Conservation (phyloP, 2,113 vertebrate genomes). For the Calypte anna region DNA sequence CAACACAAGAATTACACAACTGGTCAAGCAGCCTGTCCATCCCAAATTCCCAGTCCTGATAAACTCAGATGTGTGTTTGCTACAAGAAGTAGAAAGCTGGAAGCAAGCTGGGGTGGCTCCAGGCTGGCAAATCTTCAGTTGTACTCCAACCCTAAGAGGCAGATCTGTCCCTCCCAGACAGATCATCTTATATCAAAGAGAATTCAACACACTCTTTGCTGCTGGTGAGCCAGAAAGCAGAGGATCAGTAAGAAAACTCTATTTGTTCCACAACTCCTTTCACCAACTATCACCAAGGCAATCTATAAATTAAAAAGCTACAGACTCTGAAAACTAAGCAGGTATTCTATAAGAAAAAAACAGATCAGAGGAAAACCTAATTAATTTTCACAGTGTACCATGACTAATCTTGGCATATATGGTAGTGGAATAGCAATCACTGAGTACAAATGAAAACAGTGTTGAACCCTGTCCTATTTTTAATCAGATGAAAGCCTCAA, state of each 20-base stretch:
- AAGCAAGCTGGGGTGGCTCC: not conserved
- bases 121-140: not conserved
- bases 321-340: not conserved
- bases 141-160: not conserved
- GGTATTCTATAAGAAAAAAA: conserved; percentile 19
- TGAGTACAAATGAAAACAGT: conserved; percentile 16
- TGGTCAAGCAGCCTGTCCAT: not conserved
- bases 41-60: not conserved
- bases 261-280: not conserved
- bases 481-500: conserved; percentile 57
- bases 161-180: not conserved
- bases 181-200: not conserved
- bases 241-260: not conserved
- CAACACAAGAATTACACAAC: not conserved
- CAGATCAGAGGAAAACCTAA: conserved; percentile 61
- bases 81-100: not conserved
- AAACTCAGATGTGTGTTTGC: not conserved
- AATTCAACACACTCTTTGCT: not conserved
- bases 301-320: not conserved
- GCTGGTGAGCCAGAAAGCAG: conserved; percentile 3
- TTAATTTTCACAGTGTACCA: conserved; percentile 53
- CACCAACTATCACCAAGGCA: not conserved
- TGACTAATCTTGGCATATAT: conserved; percentile 67
- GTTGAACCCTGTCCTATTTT: conserved; percentile 63
- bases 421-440: conserved; percentile 57